Base-by-base conservation (phyloP, 2,113 vertebrate genomes). In the Apeltes quadracus region DNA sequence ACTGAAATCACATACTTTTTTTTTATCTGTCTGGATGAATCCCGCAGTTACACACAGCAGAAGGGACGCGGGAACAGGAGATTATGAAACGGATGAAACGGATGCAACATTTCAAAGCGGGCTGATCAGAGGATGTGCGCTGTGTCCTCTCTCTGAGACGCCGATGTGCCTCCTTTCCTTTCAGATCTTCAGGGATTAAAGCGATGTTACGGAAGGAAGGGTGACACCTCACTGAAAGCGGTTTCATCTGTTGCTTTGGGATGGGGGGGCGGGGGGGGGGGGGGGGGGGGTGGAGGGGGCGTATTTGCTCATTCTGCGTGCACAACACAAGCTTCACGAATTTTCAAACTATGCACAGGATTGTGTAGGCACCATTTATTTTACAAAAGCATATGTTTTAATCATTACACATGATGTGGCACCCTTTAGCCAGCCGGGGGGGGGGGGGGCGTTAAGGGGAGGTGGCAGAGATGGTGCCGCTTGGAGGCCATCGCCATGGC, bases 401-500 rank as follows among this genome's bases (percentile, higher is more conserved):
- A 44, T 58, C 25, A 38, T 61, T 61, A 38, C 59, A 38, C 41
- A 70, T 8, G n/a, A 32, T 65, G 72, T 65, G 71, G 57, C 15
- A 55, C 27, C 54, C 61, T 68, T 84, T 74, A 69, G 55, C 58
- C 4, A 25, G 25, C 20, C 22, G 76, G 36, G 44, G 34, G 54
- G 59, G 32, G 32, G 29, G 38, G 41, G 38, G 46, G 57, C 41
- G 9, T 7, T 22, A 48, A 36, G 72, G n/a, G 55, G 53, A 71
- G 84, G 64, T 57, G 59, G 68, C 62, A 73, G 64, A 78, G 70
- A 81, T 69, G 70, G 44, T 66, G 72, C 78, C 55, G 15, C 72
- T 89, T 66, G 69, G 78, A 84, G 86, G 81, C 84, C 76, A 80
- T 90, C 70, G 32, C 85, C 87, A 89, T 89, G 85, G 87, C 83